Evolutionary conservation across 2,113 vertebrate genomes (phyloP).

Genomic region (Paramisgurnus dabryanus): DNA sequence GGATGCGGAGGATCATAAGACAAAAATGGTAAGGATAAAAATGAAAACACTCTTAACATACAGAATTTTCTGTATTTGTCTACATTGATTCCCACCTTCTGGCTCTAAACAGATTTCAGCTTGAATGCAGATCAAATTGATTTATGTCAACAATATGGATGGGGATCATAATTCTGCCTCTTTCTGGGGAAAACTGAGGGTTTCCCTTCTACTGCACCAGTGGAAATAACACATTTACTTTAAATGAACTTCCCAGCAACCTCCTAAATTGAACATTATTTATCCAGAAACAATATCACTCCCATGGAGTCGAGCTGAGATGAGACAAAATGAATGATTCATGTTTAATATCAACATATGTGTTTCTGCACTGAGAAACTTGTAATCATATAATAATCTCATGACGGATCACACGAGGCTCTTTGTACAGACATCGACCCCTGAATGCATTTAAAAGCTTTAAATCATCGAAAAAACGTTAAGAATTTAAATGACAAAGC

Average conservation of each 20-base stretch:
- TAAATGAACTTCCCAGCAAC: constrained; percentile 58
- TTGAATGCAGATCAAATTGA: constrained; percentile 26
- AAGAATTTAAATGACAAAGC: constrained; percentile 19
- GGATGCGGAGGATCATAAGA: no score
- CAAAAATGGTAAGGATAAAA: no score
- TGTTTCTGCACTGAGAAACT: constrained; percentile 44
- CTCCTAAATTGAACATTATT: constrained; percentile 48
- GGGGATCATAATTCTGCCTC: neutral
- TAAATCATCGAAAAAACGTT: constrained; percentile 13
- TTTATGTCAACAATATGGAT: constrained; percentile 37
- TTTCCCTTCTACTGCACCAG: constrained; percentile 29
- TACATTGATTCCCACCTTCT: neutral
- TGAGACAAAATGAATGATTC: constrained; percentile 58
- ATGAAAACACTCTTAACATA: no score
- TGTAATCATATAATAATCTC: constrained; percentile 21
- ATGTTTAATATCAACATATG: constrained; percentile 48
- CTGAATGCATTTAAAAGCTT: constrained; percentile 11
- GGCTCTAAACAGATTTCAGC: constrained; percentile 23
- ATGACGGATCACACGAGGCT: constrained; percentile 51
- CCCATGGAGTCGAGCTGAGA: constrained; percentile 59
- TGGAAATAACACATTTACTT: constrained; percentile 50
- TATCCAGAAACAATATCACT: constrained; percentile 49
- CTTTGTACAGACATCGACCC: neutral
- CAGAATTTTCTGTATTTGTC: neutral
- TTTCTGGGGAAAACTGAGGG: constrained; percentile 20